phyloP scores from a whole-genome alignment of 2,113 vertebrate genomes.

The Microcebus tavaratra region DNA sequence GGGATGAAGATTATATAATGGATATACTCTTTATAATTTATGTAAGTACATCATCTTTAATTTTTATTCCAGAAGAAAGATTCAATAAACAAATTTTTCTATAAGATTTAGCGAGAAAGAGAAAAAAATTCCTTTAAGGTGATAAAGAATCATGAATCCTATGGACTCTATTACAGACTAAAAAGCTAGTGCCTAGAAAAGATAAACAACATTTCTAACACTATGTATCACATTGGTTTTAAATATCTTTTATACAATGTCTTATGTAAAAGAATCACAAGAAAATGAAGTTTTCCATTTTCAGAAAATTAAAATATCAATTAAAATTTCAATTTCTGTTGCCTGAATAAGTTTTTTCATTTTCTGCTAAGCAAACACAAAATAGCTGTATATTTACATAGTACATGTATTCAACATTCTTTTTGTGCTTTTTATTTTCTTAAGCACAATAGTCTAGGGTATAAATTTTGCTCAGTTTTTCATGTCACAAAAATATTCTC shows the following conservation, averaged over 20 bases:
- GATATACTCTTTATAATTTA: neutral
- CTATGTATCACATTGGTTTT: neutral
- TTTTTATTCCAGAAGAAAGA: neutral
- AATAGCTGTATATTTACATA: neutral
- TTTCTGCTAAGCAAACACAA: neutral
- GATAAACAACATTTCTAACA: neutral
- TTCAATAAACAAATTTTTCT: neutral
- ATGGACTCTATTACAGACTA: neutral
- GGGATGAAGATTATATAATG: neutral
- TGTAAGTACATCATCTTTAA: neutral
- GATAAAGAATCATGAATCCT: neutral
- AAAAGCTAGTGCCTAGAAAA: neutral
- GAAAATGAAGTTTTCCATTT: neutral
- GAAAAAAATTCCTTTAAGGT: neutral
- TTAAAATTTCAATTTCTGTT: neutral
- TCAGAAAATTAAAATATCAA: neutral
- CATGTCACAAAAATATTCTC: neutral
- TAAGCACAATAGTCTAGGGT: neutral
- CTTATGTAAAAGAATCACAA: neutral
- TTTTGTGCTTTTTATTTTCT: neutral
- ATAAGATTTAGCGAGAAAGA: neutral
- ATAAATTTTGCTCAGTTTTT: neutral
- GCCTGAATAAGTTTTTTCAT: neutral
- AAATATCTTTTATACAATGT: neutral
- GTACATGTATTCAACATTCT: neutral